Evolutionary conservation across 2,888 invertebrate species (phyloP), one percentile per base, ranked within the genome.

Genomic region (Oconnorella tubifera): DNA sequence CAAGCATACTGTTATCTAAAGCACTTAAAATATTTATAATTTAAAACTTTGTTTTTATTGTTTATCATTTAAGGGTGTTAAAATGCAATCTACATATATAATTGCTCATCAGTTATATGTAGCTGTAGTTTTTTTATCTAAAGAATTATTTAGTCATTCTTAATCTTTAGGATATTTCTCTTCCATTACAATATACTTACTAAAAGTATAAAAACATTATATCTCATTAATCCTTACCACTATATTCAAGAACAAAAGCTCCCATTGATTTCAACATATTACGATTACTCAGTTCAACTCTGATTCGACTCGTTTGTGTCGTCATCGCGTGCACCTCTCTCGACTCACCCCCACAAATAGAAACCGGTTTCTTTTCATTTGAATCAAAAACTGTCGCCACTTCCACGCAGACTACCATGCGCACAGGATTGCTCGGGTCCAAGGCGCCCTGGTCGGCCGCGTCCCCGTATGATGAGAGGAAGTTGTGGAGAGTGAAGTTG

Each of bases 311-410:
- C 23, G 62, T 53, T 32, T 59, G 53, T 1, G 65, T 57, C 56
- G 62, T n/a, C 55, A 65, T 48, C 19, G 63, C 56, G 29, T 64
- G 64, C 3, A 55, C 1, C 50, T 19, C 51, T 4, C 67, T 49
- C 51, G 61, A 50, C 10, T 58, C 61, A 25, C 64, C 62, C 23
- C 59, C 67, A n/a, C 67, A 67, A 10, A 67, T 56, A 6, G 65
- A 62, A 23, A 67, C 59, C 27, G 60, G 33, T n/a, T 32, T 33
- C 28, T 49, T 29, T 19, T 60, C 60, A 28, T 53, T 40, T n/a
- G 53, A 31, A 40, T 64, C 64, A 25, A n/a, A 31, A 6, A 59
- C 56, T 4, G 29, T 29, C 28, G 64, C 64, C 1, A 64, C 55
- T 31, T 64, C 64, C 23, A 64, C 28, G 29, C 64, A 64, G 28